A percentile compares a stretch with the other conserved stretches of the same genome.
Evolutionary conservation across 37 sponge, comb jelly and placozoan genomes (phyloP).

Genomic region (Corticium candelabrum): DNA sequence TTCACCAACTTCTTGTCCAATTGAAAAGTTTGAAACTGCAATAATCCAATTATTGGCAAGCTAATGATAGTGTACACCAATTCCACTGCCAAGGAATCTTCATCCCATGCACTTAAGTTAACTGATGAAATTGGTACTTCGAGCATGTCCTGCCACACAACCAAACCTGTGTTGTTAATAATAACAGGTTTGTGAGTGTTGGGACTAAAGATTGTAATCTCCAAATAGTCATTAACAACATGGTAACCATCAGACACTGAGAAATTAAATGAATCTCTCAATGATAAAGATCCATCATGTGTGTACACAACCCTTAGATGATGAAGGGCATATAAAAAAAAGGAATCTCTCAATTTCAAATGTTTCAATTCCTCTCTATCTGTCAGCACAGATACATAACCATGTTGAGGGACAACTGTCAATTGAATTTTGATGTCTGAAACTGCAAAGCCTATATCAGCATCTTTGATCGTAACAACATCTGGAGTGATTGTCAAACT

Average conservation of each 20-base stretch:
- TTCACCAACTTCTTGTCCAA: no score
- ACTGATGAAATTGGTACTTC: neutral
- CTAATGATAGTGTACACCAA: neutral
- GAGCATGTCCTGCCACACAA: neutral
- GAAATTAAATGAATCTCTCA: neutral
- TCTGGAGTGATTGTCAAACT: neutral
- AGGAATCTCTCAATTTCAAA: neutral
- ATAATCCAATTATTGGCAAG: neutral
- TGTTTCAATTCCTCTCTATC: neutral
- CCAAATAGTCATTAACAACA: neutral
- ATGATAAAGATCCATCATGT: neutral
- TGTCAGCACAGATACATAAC: neutral
- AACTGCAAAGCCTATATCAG: neutral
- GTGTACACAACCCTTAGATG: neutral
- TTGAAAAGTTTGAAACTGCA: no score
- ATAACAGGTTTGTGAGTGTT: neutral
- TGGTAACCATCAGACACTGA: neutral
- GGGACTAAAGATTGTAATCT: neutral
- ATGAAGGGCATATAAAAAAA: neutral
- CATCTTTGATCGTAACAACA: neutral
- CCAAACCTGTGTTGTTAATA: neutral
- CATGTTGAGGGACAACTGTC: neutral
- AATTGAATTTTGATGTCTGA: neutral
- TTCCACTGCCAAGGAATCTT: neutral
- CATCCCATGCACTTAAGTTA: neutral